phyloP scores from a whole-genome alignment of 2,797 vertebrate species.

The Poeciliopsis presidionis region DNA sequence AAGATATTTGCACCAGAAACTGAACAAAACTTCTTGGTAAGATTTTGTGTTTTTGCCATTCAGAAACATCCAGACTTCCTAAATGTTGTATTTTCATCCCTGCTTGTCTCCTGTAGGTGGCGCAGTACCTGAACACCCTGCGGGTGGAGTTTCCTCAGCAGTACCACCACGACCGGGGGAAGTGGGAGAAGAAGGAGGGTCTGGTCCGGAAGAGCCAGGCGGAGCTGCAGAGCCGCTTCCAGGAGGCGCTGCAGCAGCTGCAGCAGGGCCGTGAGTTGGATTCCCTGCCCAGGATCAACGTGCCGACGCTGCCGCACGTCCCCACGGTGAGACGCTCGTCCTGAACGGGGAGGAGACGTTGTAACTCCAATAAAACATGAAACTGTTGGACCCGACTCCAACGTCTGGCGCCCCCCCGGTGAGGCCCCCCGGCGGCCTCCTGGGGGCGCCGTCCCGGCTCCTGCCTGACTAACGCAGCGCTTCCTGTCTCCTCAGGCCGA shows the following conservation, averaged over 20 bases:
- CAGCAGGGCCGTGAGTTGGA: slow-evolving; percentile 65
- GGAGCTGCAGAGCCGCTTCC: slow-evolving; percentile 67
- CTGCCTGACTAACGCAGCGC: not conserved
- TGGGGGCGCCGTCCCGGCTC: too few species aligned
- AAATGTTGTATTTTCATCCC: too few species aligned
- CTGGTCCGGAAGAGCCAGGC: slow-evolving; percentile 48
- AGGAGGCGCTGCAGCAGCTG: slow-evolving; percentile 73
- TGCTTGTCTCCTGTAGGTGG: slow-evolving; percentile 43
- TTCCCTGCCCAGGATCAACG: slow-evolving; percentile 60
- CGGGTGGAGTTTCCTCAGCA: slow-evolving; percentile 64
- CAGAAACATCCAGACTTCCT: too few species aligned
- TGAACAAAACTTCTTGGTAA: too few species aligned
- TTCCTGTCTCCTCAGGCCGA: slow-evolving; percentile 62
- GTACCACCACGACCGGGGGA: slow-evolving; percentile 38
- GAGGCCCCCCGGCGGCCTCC: not conserved
- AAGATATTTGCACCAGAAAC: too few species aligned
- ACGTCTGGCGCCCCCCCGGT: too few species aligned
- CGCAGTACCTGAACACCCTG: slow-evolving; percentile 65
- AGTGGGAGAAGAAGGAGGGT: slow-evolving; percentile 73
- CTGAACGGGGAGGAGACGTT: too few species aligned
- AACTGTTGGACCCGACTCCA: too few species aligned
- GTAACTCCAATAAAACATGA: too few species aligned
- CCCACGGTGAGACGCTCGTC: slow-evolving; percentile 61
- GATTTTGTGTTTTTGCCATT: too few species aligned
- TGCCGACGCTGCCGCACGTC: slow-evolving; percentile 66